Conservation (phyloP, 2,113 vertebrate genomes). For the Ploceus nigricollis region DNA sequence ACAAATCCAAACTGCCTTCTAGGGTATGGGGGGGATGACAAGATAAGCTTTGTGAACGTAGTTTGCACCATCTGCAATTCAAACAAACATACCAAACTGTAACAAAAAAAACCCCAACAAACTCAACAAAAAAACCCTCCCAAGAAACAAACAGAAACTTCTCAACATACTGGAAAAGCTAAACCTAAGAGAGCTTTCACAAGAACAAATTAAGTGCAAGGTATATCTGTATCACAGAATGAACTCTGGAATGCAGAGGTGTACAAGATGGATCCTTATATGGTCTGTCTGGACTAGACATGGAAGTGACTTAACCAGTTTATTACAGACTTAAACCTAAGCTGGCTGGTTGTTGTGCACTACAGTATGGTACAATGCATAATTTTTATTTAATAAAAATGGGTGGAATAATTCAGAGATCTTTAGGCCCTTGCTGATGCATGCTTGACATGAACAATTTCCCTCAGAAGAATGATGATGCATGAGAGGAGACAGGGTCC, state of each 20-base stretch:
- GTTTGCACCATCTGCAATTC: neutral
- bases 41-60: neutral
- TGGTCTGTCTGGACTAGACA: neutral
- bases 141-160: neutral
- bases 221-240: neutral
- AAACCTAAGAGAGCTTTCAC: neutral
- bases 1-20: neutral
- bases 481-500: neutral
- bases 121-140: neutral
- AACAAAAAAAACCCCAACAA: neutral
- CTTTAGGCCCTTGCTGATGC: neutral
- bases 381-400: neutral
- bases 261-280: neutral
- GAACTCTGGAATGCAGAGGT: neutral
- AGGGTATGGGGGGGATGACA: neutral
- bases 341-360: neutral
- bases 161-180: neutral
- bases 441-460: neutral
- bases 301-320: neutral
- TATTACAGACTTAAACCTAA: neutral
- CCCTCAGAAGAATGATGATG: neutral
- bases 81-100: neutral
- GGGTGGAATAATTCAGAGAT: neutral
- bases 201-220: neutral
- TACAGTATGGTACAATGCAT: neutral